A percentile compares a stretch with the other conserved stretches of the same genome.
Conservation (phyloP, 2,113 vertebrate species). For the Marcusenius ussheri region DNA sequence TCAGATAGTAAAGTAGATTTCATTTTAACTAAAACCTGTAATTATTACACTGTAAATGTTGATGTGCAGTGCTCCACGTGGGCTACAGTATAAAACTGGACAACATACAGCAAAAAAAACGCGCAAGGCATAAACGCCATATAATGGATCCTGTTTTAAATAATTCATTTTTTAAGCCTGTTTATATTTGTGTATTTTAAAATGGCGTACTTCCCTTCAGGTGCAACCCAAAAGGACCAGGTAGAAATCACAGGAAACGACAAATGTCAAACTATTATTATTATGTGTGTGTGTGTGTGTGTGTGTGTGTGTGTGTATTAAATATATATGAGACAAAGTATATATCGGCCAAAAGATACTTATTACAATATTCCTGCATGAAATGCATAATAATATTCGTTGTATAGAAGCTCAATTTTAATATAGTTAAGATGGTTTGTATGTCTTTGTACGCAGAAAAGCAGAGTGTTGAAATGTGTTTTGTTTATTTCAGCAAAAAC, state of each 20-base stretch:
- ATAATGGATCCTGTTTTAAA: background rate
- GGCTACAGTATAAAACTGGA: background rate
- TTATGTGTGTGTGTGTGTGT: too few relatives aligned
- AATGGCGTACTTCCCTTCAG: background rate
- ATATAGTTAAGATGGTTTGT: background rate
- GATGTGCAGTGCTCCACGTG: background rate
- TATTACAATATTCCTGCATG: background rate
- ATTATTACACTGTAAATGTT: background rate
- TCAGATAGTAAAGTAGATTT: background rate
- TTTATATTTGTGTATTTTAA: background rate
- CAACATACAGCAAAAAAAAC: background rate
- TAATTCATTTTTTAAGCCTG: background rate
- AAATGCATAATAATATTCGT: background rate
- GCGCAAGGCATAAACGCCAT: background rate
- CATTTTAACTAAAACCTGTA: background rate
- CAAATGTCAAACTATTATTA: background rate
- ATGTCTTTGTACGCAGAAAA: background rate
- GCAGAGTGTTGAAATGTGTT: constrained; percentile 36
- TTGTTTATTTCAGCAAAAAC: constrained; percentile 67
- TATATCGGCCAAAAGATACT: background rate
- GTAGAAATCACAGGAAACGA: background rate
- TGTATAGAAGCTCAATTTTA: background rate
- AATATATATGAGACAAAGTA: background rate
- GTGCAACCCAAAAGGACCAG: background rate
- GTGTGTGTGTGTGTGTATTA: too few relatives aligned